Base-by-base conservation (phyloP, 1,140 invertebrate genomes). In the Zaprionus capensis region DNA sequence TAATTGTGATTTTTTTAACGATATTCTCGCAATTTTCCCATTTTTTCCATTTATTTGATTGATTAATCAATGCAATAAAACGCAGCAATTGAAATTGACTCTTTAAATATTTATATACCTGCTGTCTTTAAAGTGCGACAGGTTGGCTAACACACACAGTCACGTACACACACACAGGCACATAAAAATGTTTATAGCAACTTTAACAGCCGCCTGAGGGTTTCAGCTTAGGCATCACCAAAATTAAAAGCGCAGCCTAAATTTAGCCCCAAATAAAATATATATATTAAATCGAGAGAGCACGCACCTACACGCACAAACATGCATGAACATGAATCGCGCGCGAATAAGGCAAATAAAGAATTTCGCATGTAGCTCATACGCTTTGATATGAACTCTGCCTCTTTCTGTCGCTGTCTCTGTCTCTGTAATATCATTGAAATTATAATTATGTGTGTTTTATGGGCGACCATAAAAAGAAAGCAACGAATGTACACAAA, bases 361-460 rank as follows among this genome's bases (percentile, higher is more conserved):
- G 49, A 78, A 87, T 90, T 84, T 81, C 75, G 71, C 74, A 68
- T 80, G 84, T 87, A 78, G 87, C 83, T 86, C 83, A 87, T 82
- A 75, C 83, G 71, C 81, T 87, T 88, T 88, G 84, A 87, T 84
- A 88, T 88, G 78, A 82, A 84, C 81, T 88, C 84, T 69, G 74
- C 83, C 83, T 81, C 80, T 84, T 81, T 87, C 83, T 76, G 80
- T 88, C 71, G 81, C 80, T 81, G 81, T 67, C 81, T 87, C 83
- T 81, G 80, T 88, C 81, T 88, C 80, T 81, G 31, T 34, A 87
- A 88, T 90, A 84, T 84, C 84, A 88, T 90, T 88, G 78, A 88
- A 88, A 88, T 88, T 90, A 88, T 90, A 90, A 88, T 87, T 86
- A 87, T 84, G 84, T 88, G 85, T 84, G 85, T 73, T 87, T 86